A percentile compares a stretch with the other conserved stretches of the same genome.
These are phyloP conservation scores for Cantharis rustica DNA, from an alignment of 2,888 invertebrate species.

Conservation along the genomic window DNA sequence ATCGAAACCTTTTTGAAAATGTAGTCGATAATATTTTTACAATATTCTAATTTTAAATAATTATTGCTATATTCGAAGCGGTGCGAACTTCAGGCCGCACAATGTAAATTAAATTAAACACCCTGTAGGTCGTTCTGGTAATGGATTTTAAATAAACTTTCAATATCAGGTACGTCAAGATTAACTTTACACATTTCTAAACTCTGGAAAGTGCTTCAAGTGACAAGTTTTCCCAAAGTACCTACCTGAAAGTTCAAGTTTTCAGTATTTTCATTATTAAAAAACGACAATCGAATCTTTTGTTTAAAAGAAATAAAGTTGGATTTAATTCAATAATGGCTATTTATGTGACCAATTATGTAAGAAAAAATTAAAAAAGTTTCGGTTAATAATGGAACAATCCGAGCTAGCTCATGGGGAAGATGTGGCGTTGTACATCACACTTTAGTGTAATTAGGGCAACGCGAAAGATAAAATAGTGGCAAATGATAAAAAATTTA, in stretches of 20 bases:
- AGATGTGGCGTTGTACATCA: background rate
- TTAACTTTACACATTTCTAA: background rate
- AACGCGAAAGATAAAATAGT: background rate
- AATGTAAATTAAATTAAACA: background rate
- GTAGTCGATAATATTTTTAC: no score
- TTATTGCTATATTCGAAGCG: no score
- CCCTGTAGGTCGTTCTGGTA: background rate
- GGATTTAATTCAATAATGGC: no score
- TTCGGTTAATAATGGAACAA: no score
- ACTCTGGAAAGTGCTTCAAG: background rate
- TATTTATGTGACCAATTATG: no score
- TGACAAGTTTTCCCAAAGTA: background rate
- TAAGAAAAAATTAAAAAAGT: no score
- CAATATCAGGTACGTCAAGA: background rate
- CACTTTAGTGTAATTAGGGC: background rate
- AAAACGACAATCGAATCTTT: background rate
- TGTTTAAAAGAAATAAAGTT: background rate
- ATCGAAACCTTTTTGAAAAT: background rate
- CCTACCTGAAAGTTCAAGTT: background rate
- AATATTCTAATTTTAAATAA: no score
- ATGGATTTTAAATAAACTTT: background rate
- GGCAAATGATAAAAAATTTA: background rate
- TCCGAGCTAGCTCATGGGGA: background rate
- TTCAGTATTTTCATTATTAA: background rate
- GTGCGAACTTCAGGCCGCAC: no score